Evolutionary conservation across 1,140 invertebrate genomes (phyloP), one percentile per base, ranked within the genome.

Genomic region (Caenorhabditis remanei): DNA sequence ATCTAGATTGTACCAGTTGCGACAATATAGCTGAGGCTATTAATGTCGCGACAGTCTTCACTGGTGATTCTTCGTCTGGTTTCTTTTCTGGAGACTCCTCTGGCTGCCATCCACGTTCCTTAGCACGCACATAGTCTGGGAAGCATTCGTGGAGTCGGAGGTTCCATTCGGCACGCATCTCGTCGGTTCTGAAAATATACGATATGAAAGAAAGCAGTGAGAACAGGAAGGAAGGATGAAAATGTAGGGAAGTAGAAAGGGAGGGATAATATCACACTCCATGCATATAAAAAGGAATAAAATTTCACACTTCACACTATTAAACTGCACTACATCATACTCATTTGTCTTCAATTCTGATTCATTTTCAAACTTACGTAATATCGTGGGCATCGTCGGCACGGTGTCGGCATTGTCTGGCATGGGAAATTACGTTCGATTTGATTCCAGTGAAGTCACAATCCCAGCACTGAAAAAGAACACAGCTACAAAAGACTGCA

Each of bases 391-490:
- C 86, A 41, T 87, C 86, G 16, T 87, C 86, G 7, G 48, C 71
- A 4, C 79, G 48, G 21, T 87, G 86, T 14, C 86, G 65, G 32
- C 75, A 79, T 55, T 87, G 86, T 55, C 86, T 61, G n/a, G 86
- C 86, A 55, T 87, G 86, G 21, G 65, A 79, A 24, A 87, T 75
- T 7, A 87, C 86, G 40, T 87, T 87, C n/a, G 65, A 79, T 40
- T 87, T 87, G 14, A 87, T 87, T 48, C 86, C 86, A 58, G 71
- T 87, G 86, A 87, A 87, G 48, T 87, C 86, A 48, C 86, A 87
- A 55, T 87, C 86, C 65, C 50, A 87, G 50, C 86, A 87, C 82
- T 84, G 61, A 48, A 85, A 85, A 65, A 79, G 65, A 79, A 79
- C 46, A 79, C 71, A 79, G 24, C 71, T 79, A 79, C 43, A 50